Conservation (phyloP, 2,797 vertebrate genomes). For the Molossus alvarezi region DNA sequence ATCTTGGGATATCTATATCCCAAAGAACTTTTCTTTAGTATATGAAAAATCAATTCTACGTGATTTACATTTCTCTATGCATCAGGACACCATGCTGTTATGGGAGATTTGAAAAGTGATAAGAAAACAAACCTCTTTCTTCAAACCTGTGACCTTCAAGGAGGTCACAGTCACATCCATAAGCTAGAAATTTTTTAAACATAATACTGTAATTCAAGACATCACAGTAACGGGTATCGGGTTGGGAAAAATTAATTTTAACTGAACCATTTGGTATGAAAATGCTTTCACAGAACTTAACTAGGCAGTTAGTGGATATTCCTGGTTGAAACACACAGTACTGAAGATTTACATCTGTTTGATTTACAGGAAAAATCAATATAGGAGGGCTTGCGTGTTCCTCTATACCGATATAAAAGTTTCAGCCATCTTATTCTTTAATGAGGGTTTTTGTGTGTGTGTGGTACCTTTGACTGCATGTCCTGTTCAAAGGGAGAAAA, state of each 20-base stretch:
- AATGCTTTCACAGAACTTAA: neutral
- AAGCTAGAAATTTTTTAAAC: neutral
- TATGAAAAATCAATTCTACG: neutral
- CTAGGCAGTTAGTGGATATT: neutral
- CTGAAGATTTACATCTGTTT: neutral
- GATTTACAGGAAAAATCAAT: slow-evolving; percentile 19
- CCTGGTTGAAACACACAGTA: neutral
- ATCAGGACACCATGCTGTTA: neutral
- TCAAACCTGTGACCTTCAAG: neutral
- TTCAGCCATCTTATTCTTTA: neutral
- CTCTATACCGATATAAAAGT: neutral
- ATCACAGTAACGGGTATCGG: neutral
- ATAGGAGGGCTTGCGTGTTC: too few relatives aligned
- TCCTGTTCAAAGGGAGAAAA: neutral
- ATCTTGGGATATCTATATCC: neutral
- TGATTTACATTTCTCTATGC: neutral
- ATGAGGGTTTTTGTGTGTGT: neutral
- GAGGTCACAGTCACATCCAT: neutral
- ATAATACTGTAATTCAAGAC: neutral
- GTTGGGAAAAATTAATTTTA: neutral
- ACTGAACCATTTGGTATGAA: neutral
- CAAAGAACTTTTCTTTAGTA: neutral
- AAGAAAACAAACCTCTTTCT: neutral
- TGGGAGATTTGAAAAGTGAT: neutral
- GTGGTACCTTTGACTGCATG: neutral